Conservation (phyloP, 2,888 invertebrate genomes). For the Leptinotarsa juncta region DNA sequence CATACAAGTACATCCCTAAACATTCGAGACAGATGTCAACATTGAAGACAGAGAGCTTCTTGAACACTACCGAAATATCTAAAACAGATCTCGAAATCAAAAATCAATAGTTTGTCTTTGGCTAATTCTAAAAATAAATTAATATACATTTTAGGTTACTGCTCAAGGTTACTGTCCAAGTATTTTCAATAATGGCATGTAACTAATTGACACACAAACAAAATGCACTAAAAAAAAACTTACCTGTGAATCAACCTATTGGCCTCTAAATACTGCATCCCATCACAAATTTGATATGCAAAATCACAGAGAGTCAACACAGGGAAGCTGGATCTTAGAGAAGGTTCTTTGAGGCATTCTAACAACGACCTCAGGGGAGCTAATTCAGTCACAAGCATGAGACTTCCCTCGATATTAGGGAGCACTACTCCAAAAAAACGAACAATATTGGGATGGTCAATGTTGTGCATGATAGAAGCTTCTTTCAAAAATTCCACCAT, state of each 20-base stretch:
- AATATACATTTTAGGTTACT: too few species aligned
- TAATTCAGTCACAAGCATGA: constrained; percentile 83
- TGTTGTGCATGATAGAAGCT: constrained; percentile 97
- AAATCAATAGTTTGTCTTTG: not conserved
- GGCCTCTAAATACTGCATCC: constrained; percentile 97
- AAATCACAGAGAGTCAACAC: constrained; percentile 94
- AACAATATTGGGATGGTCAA: constrained; percentile 97
- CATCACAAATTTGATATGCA: constrained; percentile 95
- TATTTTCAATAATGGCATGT: too few species aligned
- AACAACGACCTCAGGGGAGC: constrained; percentile 94
- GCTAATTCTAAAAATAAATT: not conserved
- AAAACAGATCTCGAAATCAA: too few species aligned
- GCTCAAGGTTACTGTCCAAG: too few species aligned
- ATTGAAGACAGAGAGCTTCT: too few species aligned
- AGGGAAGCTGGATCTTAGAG: constrained; percentile 90
- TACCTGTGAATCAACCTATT: constrained; percentile 95
- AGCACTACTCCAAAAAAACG: constrained; percentile 97
- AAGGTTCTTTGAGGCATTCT: constrained; percentile 95
- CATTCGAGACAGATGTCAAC: too few species aligned
- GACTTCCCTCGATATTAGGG: constrained; percentile 77
- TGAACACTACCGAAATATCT: too few species aligned
- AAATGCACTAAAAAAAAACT: constrained; percentile 17
- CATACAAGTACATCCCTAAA: too few species aligned
- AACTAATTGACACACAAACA: not conserved
- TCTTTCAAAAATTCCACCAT: constrained; percentile 97